A percentile compares a stretch with the other conserved stretches of the same genome.
phyloP scores from a whole-genome alignment of 2,888 invertebrate species.

The Tenthredo scrophulariae region DNA sequence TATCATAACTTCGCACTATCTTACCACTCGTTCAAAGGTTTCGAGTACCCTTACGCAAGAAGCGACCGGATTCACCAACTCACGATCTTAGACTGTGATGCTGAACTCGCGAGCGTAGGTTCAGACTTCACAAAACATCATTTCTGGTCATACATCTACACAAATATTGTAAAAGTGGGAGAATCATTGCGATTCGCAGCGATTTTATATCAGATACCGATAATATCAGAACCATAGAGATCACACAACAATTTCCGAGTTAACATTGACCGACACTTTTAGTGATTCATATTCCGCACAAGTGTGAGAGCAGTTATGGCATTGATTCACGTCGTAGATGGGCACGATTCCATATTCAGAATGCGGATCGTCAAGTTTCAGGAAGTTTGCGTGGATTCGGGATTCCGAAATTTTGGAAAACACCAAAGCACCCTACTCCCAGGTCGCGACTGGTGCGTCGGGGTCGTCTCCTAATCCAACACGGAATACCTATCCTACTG shows the following conservation, averaged over 20 bases:
- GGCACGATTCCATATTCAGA: background rate
- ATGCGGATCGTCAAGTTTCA: background rate
- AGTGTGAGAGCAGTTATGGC: too few species aligned
- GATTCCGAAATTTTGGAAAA: background rate
- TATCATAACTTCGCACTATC: background rate
- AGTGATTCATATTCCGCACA: too few species aligned
- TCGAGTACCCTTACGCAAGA: background rate
- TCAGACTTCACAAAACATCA: background rate
- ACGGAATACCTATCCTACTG: background rate
- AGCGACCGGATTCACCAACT: background rate
- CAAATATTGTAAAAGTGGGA: background rate
- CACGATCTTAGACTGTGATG: background rate
- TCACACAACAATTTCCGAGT: background rate
- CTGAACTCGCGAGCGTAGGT: background rate
- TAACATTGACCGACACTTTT: too few species aligned
- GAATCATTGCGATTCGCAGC: background rate
- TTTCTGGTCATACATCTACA: background rate
- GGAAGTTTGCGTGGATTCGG: background rate
- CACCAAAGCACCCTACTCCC: background rate
- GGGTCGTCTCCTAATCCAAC: background rate
- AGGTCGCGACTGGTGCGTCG: background rate
- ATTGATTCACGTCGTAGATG: too few species aligned
- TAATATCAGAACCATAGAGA: background rate
- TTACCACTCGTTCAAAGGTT: background rate
- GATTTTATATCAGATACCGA: background rate